Percentiles rank a stretch among this genome's conserved stretches.
Conservation (phyloP, 2,888 invertebrate species). For the Urechis unicinctus region DNA sequence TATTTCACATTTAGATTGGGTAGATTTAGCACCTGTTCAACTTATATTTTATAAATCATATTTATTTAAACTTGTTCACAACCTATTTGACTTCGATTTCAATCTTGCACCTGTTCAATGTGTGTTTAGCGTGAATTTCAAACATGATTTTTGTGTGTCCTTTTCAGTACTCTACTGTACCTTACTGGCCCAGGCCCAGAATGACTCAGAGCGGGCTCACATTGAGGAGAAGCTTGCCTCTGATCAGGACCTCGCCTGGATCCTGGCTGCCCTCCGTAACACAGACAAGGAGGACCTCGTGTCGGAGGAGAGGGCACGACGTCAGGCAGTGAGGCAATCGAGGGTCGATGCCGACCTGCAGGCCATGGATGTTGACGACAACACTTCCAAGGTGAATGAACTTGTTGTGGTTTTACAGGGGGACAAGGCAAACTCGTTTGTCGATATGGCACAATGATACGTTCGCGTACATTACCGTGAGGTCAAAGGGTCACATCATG, state of each 20-base stretch:
- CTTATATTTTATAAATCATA: too few species aligned
- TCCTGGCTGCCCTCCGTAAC: slow-evolving; percentile 61
- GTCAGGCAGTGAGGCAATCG: slow-evolving; percentile 51
- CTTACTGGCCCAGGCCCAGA: slow-evolving; percentile 88
- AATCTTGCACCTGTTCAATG: too few species aligned
- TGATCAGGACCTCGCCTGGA: slow-evolving; percentile 72
- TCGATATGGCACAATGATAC: too few species aligned
- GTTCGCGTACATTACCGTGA: too few species aligned
- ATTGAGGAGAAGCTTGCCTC: slow-evolving; percentile 86
- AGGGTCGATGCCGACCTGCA: slow-evolving; percentile 46
- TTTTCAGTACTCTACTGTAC: slow-evolving; percentile 87
- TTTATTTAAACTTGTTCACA: neutral
- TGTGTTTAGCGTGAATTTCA: too few species aligned
- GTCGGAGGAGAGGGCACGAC: slow-evolving; percentile 44
- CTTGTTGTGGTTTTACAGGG: too few species aligned
- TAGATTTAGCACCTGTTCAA: too few species aligned
- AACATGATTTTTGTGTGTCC: neutral
- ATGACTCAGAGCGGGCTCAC: slow-evolving; percentile 77
- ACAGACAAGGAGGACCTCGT: slow-evolving; percentile 62
- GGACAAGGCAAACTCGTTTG: too few species aligned
- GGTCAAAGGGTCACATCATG: too few species aligned
- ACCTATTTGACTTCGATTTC: too few species aligned
- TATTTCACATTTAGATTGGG: neutral
- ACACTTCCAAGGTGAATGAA: too few species aligned
- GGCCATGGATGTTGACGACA: slow-evolving; percentile 41